Conservation (phyloP, 2,113 vertebrate species). For the Dascyllus trimaculatus region DNA sequence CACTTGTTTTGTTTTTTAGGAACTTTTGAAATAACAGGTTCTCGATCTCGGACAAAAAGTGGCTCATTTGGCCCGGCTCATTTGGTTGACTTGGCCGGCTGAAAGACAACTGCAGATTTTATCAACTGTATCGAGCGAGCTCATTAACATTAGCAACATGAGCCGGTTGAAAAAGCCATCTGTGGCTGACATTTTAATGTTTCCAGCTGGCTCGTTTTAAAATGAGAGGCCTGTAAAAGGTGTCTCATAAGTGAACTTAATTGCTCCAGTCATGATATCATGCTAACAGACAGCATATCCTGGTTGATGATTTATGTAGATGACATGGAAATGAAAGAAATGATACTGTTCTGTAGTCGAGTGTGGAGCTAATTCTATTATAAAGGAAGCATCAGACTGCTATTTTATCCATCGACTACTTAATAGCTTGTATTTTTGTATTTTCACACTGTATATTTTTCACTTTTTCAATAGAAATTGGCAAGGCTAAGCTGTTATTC, state of each 20-base stretch:
- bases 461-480: background rate
- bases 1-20: background rate
- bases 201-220: slow-evolving; percentile 5
- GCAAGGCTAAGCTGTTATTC: too few relatives aligned
- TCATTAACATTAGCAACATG: background rate
- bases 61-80: background rate
- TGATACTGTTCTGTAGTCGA: background rate
- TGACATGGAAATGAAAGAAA: background rate
- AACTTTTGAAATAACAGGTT: slow-evolving; percentile 12
- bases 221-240: background rate
- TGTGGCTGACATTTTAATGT: slow-evolving; percentile 4
- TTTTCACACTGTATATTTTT: background rate
- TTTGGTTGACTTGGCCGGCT: background rate
- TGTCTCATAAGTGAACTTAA: background rate
- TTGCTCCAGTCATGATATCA: background rate
- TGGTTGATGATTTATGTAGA: background rate
- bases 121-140: background rate
- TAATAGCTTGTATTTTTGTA: background rate
- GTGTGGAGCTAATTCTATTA: background rate
- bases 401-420: too few relatives aligned
- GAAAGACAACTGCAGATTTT: background rate
- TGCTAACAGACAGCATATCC: background rate
- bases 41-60: slow-evolving; percentile 1
- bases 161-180: background rate
- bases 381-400: too few relatives aligned